These are phyloP conservation scores for Lamellibrachia luymesi DNA, from an alignment of 1,140 invertebrate genomes.

Conservation along the genomic window DNA sequence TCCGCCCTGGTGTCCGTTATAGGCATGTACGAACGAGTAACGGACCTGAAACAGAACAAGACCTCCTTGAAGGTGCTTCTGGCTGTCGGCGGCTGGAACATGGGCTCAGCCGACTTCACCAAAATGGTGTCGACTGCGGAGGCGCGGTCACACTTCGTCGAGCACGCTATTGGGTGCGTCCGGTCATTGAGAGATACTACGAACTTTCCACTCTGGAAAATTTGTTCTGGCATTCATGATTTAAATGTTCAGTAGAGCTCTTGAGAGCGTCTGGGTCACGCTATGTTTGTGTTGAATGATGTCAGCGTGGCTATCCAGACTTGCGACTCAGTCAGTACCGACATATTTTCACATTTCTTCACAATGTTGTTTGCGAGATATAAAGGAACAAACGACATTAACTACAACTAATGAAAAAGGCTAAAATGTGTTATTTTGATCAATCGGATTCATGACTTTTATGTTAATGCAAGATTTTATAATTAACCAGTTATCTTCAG, in stretches of 20 bases:
- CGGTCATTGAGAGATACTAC: not conserved
- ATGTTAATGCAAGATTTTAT: not conserved
- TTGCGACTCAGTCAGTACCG: too few relatives aligned
- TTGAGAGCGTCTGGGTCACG: too few relatives aligned
- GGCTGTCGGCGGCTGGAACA: slow-evolving; percentile 74
- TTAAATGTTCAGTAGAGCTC: too few relatives aligned
- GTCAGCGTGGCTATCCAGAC: too few relatives aligned
- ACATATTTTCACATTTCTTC: not conserved
- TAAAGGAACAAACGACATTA: not conserved
- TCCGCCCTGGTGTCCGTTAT: not conserved
- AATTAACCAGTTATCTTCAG: not conserved
- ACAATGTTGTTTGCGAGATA: not conserved
- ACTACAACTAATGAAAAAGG: not conserved
- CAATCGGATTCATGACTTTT: not conserved
- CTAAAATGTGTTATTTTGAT: not conserved
- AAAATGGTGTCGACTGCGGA: slow-evolving; percentile 25
- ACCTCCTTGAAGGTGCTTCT: slow-evolving; percentile 52
- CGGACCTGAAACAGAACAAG: slow-evolving; percentile 3
- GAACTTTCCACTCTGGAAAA: not conserved
- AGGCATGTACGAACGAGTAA: slow-evolving; percentile 15
- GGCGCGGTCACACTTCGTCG: slow-evolving; percentile 30
- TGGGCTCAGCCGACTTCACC: slow-evolving; percentile 72
- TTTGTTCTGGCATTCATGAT: not conserved
- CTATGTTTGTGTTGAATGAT: too few relatives aligned
- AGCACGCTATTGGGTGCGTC: slow-evolving; percentile 64